A percentile compares a stretch with the other conserved stretches of the same genome.
Conservation (phyloP, 1,140 invertebrate genomes). For the Geopemphigus sp. region DNA sequence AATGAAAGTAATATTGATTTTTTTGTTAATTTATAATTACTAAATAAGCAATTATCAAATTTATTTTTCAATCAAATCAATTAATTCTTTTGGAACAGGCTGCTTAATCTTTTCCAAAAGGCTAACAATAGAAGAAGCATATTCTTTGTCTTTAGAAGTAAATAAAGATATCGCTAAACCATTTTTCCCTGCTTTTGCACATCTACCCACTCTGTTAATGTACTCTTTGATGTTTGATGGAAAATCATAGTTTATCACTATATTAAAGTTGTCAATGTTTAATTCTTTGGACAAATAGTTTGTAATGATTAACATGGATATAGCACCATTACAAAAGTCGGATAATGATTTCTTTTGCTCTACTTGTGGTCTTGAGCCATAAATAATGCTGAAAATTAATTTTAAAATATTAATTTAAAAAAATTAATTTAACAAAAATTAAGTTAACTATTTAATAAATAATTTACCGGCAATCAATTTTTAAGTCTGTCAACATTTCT, state of each 20-base stretch:
- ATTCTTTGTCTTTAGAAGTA: slow-evolving; percentile 73
- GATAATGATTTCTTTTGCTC: slow-evolving; percentile 78
- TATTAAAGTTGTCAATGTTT: slow-evolving; percentile 56
- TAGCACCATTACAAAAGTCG: slow-evolving; percentile 73
- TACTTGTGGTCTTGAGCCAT: too few relatives aligned
- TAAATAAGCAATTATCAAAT: too few relatives aligned
- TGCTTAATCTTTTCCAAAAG: slow-evolving; percentile 72
- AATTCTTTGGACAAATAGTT: slow-evolving; percentile 89
- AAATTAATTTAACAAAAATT: background rate
- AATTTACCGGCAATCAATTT: slow-evolving; percentile 14
- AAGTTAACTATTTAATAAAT: background rate
- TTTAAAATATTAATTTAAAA: too few relatives aligned
- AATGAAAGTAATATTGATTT: too few relatives aligned
- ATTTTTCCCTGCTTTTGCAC: slow-evolving; percentile 80
- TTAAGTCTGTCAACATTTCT: background rate
- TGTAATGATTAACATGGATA: slow-evolving; percentile 83
- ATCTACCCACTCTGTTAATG: slow-evolving; percentile 91
- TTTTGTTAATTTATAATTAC: too few relatives aligned
- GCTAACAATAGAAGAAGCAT: slow-evolving; percentile 74
- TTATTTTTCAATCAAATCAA: too few relatives aligned
- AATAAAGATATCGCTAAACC: slow-evolving; percentile 80
- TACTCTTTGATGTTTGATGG: slow-evolving; percentile 88
- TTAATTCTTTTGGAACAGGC: background rate
- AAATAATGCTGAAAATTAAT: slow-evolving; percentile 63
- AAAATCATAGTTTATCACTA: slow-evolving; percentile 91